Percentiles rank a stretch among this genome's conserved stretches.
These are phyloP conservation scores for Xestia c-nigrum DNA, from an alignment of 2,888 invertebrate species.

Conservation along the genomic window DNA sequence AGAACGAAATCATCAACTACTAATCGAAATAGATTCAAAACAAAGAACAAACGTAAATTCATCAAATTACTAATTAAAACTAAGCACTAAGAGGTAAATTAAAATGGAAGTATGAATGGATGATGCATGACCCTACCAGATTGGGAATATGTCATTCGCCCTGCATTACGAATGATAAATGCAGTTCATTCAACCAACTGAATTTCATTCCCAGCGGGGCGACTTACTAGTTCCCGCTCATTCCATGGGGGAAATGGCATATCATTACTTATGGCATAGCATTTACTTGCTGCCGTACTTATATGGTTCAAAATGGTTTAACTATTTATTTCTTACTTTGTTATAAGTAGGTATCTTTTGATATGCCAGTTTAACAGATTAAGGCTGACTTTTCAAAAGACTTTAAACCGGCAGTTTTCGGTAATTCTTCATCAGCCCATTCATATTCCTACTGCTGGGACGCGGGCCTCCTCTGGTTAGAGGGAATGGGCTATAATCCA, in stretches of 20 bases:
- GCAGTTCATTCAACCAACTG: constrained; percentile 55
- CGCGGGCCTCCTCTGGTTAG: no score
- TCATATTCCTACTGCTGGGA: no score
- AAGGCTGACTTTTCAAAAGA: not conserved
- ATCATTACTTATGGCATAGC: not conserved
- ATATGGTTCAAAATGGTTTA: not conserved
- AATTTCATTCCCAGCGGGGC: constrained; percentile 45
- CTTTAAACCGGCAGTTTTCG: not conserved
- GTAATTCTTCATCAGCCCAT: not conserved
- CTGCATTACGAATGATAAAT: constrained; percentile 62
- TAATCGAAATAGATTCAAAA: not conserved
- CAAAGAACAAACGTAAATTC: not conserved
- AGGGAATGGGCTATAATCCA: no score
- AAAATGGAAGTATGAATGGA: constrained; percentile 54
- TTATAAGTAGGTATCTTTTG: not conserved
- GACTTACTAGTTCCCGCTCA: constrained; percentile 30
- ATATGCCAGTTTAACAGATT: not conserved
- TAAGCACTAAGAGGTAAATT: constrained; percentile 42
- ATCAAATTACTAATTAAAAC: constrained; percentile 6
- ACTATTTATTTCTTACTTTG: not conserved
- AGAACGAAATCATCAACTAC: not conserved
- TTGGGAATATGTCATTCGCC: constrained; percentile 64
- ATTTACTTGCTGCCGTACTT: not conserved
- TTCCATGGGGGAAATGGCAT: constrained; percentile 11
- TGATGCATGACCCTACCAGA: constrained; percentile 58